These are phyloP conservation scores for Cyrtorhinus lividipennis DNA, from an alignment of 1,140 invertebrate species.

Conservation along the genomic window DNA sequence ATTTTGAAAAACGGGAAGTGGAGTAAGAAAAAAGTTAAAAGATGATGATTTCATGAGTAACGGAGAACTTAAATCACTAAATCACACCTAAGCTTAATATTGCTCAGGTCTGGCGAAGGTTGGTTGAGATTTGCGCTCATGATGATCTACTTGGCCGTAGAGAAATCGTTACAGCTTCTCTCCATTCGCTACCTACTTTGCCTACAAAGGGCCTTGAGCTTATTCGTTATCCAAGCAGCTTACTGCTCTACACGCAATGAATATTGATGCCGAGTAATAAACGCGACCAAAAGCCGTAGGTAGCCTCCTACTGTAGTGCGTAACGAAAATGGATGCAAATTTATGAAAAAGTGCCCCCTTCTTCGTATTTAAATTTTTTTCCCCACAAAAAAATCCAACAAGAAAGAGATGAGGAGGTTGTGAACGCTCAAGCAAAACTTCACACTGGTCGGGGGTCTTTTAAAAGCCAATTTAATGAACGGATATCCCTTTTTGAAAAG, in stretches of 20 bases:
- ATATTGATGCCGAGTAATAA: slow-evolving; percentile 4
- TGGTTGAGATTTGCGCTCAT: not conserved
- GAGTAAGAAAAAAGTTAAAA: not conserved
- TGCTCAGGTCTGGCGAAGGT: not conserved
- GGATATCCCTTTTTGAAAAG: slow-evolving; percentile 9
- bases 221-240: slow-evolving; percentile 2
- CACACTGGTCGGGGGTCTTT: not conserved
- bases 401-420: not conserved
- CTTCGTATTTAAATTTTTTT: too few relatives aligned
- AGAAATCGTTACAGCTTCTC: too few relatives aligned
- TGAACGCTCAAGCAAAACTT: not conserved
- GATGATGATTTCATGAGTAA: not conserved
- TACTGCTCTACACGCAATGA: slow-evolving; percentile 1
- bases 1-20: too few relatives aligned
- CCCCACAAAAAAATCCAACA: too few relatives aligned
- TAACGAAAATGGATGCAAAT: slow-evolving; percentile 1
- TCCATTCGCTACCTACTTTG: too few relatives aligned
- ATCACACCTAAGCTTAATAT: not conserved
- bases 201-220: not conserved
- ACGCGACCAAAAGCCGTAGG: not conserved
- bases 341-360: not conserved
- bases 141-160: too few relatives aligned
- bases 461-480: slow-evolving; percentile 5
- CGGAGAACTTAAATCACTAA: not conserved
- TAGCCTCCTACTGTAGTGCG: not conserved